Percentiles rank a stretch among this genome's conserved stretches.
These are phyloP conservation scores for Ciconia boyciana DNA, from an alignment of 2,113 vertebrate species.

Conservation along the genomic window DNA sequence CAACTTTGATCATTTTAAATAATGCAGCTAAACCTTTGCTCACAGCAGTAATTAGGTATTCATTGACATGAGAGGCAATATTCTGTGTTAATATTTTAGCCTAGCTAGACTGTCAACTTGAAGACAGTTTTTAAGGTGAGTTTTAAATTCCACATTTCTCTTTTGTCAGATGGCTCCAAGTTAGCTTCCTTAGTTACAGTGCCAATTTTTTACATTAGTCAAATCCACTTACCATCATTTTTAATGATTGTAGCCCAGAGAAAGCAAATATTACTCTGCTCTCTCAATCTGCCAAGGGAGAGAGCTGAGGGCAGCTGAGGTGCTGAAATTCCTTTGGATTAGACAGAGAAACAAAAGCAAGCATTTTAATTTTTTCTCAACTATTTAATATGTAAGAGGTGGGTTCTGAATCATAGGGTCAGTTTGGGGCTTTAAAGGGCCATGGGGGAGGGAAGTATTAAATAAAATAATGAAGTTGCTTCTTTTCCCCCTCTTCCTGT, in stretches of 20 bases:
- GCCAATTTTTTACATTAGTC: background rate
- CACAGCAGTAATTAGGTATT: slow-evolving; percentile 1
- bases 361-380: background rate
- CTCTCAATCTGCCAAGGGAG: background rate
- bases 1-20: background rate
- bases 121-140: slow-evolving; percentile 6
- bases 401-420: background rate
- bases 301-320: background rate
- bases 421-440: background rate
- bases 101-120: background rate
- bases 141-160: background rate
- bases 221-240: background rate
- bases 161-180: background rate
- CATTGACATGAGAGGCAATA: background rate
- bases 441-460: background rate
- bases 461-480: background rate
- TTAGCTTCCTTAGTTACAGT: background rate
- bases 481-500: background rate
- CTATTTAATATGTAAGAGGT: background rate
- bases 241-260: background rate
- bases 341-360: background rate
- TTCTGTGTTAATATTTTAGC: background rate
- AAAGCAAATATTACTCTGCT: background rate
- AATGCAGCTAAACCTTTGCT: background rate
- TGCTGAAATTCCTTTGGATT: background rate